These are phyloP conservation scores for Hymenopus coronatus DNA, from an alignment of 2,888 invertebrate genomes.

Conservation along the genomic window DNA sequence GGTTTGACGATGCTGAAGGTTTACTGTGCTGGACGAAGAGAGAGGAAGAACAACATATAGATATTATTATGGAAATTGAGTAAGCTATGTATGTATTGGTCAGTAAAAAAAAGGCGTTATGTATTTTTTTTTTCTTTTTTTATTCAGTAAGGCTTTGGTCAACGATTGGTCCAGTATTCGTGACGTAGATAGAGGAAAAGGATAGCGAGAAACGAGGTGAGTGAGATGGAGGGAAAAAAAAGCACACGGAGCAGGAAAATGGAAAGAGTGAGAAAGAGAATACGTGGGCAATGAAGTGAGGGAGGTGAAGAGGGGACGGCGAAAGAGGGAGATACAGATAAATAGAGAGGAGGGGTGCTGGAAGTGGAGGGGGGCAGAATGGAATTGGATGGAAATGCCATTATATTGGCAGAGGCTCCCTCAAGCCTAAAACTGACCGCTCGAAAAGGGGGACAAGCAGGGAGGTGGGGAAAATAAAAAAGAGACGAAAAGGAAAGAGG, in stretches of 20 bases:
- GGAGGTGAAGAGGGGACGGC: neutral
- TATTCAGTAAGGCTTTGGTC: slow-evolving; percentile 20
- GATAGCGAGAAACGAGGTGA: neutral
- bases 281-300: slow-evolving; percentile 9
- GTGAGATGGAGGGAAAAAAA: slow-evolving; percentile 6
- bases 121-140: slow-evolving; percentile 16
- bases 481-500: slow-evolving; percentile 5
- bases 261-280: slow-evolving; percentile 20
- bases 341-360: neutral
- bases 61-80: slow-evolving; percentile 26
- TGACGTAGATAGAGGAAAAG: slow-evolving; percentile 23
- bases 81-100: slow-evolving; percentile 25
- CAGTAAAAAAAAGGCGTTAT: slow-evolving; percentile 27
- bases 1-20: neutral
- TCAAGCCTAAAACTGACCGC: slow-evolving; percentile 29
- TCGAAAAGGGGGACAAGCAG: neutral
- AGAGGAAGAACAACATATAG: slow-evolving; percentile 14
- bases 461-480: neutral
- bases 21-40: neutral
- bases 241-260: neutral
- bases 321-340: neutral
- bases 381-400: slow-evolving; percentile 32
- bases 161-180: slow-evolving; percentile 29
- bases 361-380: slow-evolving; percentile 17
- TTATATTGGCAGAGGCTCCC: slow-evolving; percentile 29